Evolutionary conservation across 2,797 vertebrate species (phyloP), one percentile per base, ranked within the genome.

Genomic region (Cacajao melanocephalus): DNA sequence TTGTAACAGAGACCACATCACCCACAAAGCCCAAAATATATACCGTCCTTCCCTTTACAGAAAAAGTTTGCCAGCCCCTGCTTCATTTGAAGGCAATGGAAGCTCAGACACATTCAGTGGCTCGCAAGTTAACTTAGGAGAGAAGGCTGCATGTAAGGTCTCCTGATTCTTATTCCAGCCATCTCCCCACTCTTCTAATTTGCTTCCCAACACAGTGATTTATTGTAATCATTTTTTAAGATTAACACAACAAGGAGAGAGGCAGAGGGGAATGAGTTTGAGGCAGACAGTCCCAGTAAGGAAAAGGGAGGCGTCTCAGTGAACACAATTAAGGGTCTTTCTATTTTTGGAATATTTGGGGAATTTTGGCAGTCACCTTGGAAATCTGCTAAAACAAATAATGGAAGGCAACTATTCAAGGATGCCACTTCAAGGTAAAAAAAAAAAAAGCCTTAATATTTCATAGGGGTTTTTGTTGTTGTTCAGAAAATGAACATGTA

Each of bases 401-500:
- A 61, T 0, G 33, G 76, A 81, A 82, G n/a, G 46, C 50, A 88
- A n/a, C 52, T 52, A 50, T 72, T 92, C 95, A 88, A 96, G 61
- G 57, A 92, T 52, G 39, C 55, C 36, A 64, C 76, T 91, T 15
- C 20, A 50, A 94, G 57, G 44, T n/a, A 84, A 72, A 22, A 81
- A 87, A 46, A 61, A 58, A 84, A 80, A 33, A 84, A 58, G 58
- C 46, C 94, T 73, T 87, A n/a, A 44, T 75, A 88, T 80, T 88
- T 88, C 90, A 92, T 0, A 78, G 22, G 33, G 26, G 5, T 28
- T 61, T 26, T 82, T 48, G 28, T 22, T 88, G 67, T 22, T 95
- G 97, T 97, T 97, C 96, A 98, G 98, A 98, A 97, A 98, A 85
- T 76, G 97, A 97, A 98, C 98, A 97, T 91, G 93, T 97, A 98